Base-by-base conservation (phyloP, 2,888 invertebrate species). In the Pecten maximus region DNA sequence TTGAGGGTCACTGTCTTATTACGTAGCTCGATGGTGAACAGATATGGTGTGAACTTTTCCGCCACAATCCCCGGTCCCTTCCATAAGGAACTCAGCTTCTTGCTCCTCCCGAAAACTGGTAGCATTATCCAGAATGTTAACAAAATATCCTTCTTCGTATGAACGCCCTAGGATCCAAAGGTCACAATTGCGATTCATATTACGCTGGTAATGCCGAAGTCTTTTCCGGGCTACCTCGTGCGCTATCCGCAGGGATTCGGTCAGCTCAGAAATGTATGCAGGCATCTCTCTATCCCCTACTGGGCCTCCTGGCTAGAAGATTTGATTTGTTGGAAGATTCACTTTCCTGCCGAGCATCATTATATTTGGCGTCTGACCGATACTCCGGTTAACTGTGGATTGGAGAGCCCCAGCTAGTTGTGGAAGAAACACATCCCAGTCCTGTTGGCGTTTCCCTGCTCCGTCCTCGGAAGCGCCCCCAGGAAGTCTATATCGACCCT, bases 321-420 rank as follows among this genome's bases (percentile, higher is more conserved):
- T 90, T 3, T 92, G 74, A 40, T 91, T 74, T 23, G 89, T 74
- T 10, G 93, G 92, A 6, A 60, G 48, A 60, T 89, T 91, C 0
- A 92, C 89, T 74, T 93, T 92, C 40, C 92, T 87, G 10, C 92
- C 92, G 16, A 93, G 16, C 92, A 93, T 91, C 44, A 93, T 40
- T 86, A 54, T 91, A 40, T 93, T 93, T 0, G 93, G 91, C 0
- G 92, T 93, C 28, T 74, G 91, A 0, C 92, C 92, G 6, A 91
- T 93, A 23, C 54, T 90, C 23, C 92, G 88, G 54, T 93, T 92
- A 19, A 92, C 91, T 8, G 90, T 54, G 15, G 92, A 88, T 87
- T 92, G 86, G 1, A 92, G n/a, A 12, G 92, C 93, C 19, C 90
- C 90, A 15, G 91, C 91, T 23, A 93, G 54, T 50, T 91, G 91